A percentile compares a stretch with the other conserved stretches of the same genome.
Conservation (phyloP, 1,140 invertebrate genomes). For the Pristionchus pacificus region DNA sequence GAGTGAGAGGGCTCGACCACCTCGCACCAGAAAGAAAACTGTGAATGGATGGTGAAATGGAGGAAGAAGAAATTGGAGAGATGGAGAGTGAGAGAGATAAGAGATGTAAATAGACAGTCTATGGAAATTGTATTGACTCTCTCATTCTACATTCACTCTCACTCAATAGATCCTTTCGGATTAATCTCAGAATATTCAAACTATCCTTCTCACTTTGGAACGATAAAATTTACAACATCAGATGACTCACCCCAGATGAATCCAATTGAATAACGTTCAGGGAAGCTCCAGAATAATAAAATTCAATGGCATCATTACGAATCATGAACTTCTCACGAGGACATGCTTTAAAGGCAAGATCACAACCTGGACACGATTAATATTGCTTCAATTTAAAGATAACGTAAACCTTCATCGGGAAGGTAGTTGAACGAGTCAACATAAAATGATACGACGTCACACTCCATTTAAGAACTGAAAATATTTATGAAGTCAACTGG, state of each 20-base stretch:
- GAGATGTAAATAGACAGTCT: too few species aligned
- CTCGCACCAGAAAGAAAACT: too few species aligned
- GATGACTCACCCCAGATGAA: conserved; percentile 12
- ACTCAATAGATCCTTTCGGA: too few species aligned
- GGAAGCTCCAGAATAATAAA: conserved; percentile 38
- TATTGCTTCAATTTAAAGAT: not conserved
- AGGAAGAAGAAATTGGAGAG: too few species aligned
- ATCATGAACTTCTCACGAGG: conserved; percentile 50
- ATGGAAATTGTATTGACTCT: too few species aligned
- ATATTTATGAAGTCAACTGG: too few species aligned
- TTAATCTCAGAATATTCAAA: conserved; percentile 13
- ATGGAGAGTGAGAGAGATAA: too few species aligned
- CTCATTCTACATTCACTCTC: too few species aligned
- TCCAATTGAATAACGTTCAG: conserved; percentile 36
- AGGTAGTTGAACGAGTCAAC: conserved; percentile 55
- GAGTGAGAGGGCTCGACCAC: too few species aligned
- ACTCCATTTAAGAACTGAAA: conserved; percentile 43
- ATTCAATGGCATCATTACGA: conserved; percentile 46
- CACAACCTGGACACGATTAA: conserved; percentile 37
- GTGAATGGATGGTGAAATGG: too few species aligned
- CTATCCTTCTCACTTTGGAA: not conserved
- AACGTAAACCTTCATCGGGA: conserved; percentile 8
- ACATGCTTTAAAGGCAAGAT: conserved; percentile 45
- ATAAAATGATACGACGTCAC: conserved; percentile 54
- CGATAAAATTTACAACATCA: not conserved